Conservation (phyloP, 2,797 vertebrate species). For the Clarias laeviceps region DNA sequence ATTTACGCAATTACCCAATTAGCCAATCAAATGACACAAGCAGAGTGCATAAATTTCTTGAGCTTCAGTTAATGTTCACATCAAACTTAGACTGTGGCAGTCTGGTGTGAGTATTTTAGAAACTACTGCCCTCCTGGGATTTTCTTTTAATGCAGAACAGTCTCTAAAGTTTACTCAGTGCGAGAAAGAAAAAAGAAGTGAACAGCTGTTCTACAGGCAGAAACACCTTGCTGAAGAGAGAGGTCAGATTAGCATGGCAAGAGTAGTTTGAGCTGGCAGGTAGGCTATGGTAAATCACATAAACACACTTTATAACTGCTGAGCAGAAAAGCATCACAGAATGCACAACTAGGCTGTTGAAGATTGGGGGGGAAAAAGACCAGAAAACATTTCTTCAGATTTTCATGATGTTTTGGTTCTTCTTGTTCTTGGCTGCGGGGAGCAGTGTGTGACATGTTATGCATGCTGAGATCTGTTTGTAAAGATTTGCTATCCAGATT, state of each 20-base stretch:
- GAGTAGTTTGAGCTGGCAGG: neutral
- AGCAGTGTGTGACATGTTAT: neutral
- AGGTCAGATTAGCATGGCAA: neutral
- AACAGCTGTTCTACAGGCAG: neutral
- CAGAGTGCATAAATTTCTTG: no score
- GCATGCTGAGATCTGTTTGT: conserved; percentile 1
- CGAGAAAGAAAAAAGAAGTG: neutral
- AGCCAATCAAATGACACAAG: neutral
- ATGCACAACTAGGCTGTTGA: neutral
- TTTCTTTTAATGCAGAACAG: neutral
- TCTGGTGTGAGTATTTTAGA: neutral
- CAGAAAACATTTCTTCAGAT: neutral
- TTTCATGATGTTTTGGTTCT: neutral
- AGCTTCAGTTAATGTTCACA: neutral
- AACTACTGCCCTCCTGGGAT: neutral
- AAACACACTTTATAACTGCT: neutral
- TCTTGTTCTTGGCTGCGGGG: neutral
- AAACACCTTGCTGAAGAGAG: neutral
- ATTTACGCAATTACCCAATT: neutral
- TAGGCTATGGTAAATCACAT: neutral
- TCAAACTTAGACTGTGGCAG: neutral
- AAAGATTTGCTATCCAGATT: neutral
- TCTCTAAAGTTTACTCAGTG: neutral
- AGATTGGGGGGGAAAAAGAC: neutral
- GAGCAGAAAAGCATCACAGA: neutral